A percentile compares a stretch with the other conserved stretches of the same genome.
Evolutionary conservation across 2,113 vertebrate species (phyloP).

Genomic region (Eolophus roseicapilla): DNA sequence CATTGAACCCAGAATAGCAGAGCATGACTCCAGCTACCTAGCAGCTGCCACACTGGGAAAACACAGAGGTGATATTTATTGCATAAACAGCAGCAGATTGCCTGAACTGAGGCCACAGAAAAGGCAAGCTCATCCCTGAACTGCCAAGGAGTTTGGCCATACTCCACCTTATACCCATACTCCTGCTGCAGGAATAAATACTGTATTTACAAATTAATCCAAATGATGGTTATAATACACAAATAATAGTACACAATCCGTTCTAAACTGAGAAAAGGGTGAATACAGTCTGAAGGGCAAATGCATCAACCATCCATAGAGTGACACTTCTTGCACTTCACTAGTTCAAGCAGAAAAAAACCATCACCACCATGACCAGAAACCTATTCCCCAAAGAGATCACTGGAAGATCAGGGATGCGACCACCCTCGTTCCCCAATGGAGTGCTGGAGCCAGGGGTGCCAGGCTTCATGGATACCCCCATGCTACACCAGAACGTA

Average conservation of each 20-base stretch:
- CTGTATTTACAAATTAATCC: background rate
- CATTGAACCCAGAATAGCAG: background rate
- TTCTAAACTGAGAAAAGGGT: background rate
- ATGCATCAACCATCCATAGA: background rate
- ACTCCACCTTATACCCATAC: background rate
- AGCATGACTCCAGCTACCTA: background rate
- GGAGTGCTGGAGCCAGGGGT: background rate
- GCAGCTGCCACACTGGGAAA: background rate
- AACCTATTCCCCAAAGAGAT: background rate
- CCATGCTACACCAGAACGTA: background rate
- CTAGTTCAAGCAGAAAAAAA: background rate
- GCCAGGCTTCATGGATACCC: background rate
- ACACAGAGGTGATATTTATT: background rate
- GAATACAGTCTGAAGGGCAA: background rate
- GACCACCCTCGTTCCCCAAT: background rate
- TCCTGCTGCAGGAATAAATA: background rate
- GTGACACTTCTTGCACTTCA: background rate
- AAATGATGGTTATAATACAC: background rate
- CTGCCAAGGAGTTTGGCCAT: background rate
- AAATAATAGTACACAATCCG: background rate
- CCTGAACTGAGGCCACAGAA: background rate
- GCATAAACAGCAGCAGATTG: background rate
- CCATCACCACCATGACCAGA: background rate
- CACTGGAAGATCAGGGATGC: background rate
- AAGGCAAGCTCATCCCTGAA: background rate